Percentiles rank a stretch among this genome's conserved stretches.
phyloP scores from a whole-genome alignment of 2,113 vertebrate genomes.

The Cichladusa arquata region DNA sequence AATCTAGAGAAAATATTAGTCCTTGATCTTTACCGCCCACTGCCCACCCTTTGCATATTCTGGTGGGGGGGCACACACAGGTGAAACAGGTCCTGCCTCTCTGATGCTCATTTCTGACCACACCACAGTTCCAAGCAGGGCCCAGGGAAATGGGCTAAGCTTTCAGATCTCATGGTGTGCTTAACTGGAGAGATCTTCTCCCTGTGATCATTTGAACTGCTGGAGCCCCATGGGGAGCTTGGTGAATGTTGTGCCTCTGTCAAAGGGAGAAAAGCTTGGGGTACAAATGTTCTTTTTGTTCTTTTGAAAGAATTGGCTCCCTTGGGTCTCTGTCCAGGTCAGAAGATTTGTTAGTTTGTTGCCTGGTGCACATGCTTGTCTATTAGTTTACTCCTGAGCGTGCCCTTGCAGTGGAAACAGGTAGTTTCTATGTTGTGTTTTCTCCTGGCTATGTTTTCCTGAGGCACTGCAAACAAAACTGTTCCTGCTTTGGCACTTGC shows the following conservation, averaged over 20 bases:
- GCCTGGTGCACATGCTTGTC: background rate
- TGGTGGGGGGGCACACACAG: accelerated
- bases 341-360: background rate
- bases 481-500: background rate
- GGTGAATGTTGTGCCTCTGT: background rate
- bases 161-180: background rate
- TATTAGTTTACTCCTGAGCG: background rate
- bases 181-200: background rate
- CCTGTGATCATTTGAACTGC: background rate
- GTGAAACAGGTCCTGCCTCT: background rate
- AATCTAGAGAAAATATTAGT: background rate
- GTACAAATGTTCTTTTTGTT: background rate
- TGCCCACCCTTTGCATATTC: background rate
- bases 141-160: background rate
- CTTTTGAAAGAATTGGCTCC: background rate
- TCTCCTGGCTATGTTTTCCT: background rate
- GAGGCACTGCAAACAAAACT: background rate
- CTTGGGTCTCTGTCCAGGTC: background rate
- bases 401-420: background rate
- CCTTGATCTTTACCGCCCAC: background rate
- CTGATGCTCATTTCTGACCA: background rate
- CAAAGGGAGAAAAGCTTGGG: background rate
- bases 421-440: background rate
- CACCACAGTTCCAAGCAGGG: background rate
- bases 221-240: background rate